Evolutionary conservation across 2,888 invertebrate genomes (phyloP).

Genomic region (Nomada hirtipes): DNA sequence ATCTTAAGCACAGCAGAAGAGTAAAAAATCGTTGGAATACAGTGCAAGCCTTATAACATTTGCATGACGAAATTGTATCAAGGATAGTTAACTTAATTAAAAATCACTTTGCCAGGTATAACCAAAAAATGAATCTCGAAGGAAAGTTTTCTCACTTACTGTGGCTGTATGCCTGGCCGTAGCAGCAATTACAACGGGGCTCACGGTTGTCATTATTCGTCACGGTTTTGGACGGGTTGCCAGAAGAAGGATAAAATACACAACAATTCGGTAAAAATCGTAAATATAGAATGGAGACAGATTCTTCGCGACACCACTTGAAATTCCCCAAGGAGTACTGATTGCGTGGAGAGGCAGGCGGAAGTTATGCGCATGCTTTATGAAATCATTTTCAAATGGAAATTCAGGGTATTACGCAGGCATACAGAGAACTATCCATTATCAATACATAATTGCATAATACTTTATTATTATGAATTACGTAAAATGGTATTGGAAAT

Average conservation of each 20-base stretch:
- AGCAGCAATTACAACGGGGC: constrained; percentile 93
- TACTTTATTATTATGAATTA: not conserved
- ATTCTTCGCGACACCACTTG: constrained; percentile 45
- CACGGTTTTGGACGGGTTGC: constrained; percentile 52
- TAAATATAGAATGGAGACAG: constrained; percentile 56
- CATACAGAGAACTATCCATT: constrained; percentile 22
- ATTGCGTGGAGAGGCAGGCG: constrained; percentile 8
- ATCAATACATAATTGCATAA: constrained; percentile 9
- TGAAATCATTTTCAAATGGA: constrained; percentile 39
- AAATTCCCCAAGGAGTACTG: constrained; percentile 51
- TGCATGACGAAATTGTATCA: constrained; percentile 9
- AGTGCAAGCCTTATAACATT: not conserved
- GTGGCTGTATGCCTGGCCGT: constrained; percentile 94
- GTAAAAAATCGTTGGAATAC: not conserved
- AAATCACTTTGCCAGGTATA: constrained; percentile 42
- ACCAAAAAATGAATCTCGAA: constrained; percentile 43
- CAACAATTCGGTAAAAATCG: constrained; percentile 53
- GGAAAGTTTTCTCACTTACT: constrained; percentile 86
- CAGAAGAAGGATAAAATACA: constrained; percentile 39
- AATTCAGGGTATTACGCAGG: constrained; percentile 20
- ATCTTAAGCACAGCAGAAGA: not conserved
- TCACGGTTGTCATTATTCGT: constrained; percentile 81
- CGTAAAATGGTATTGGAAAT: not conserved
- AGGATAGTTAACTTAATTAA: constrained; percentile 61
- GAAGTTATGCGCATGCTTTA: constrained; percentile 60